Conservation (phyloP, 1,140 invertebrate genomes). For the Conopomorpha cramerella region DNA sequence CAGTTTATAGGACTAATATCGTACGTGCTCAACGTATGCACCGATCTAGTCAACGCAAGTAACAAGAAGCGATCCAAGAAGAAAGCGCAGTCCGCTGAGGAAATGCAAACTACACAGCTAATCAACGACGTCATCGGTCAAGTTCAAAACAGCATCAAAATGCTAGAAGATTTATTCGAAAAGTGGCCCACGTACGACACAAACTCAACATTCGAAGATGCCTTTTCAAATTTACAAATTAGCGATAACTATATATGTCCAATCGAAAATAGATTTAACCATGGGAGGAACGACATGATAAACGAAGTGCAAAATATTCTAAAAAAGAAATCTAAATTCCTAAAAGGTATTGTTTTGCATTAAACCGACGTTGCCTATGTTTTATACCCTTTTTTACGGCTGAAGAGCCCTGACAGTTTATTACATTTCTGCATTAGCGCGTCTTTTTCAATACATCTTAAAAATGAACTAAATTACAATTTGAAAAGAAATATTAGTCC, state of each 20-base stretch:
- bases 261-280: conserved; percentile 26
- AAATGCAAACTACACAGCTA: conserved; percentile 21
- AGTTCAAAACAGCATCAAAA: conserved; percentile 19
- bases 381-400: no score
- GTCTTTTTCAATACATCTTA: no score
- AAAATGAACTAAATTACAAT: no score
- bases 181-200: conserved; percentile 25
- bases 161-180: conserved; percentile 30
- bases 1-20: conserved; percentile 42
- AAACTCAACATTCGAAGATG: conserved; percentile 18
- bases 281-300: conserved; percentile 24
- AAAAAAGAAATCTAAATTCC: conserved; percentile 34
- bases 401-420: no score
- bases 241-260: conserved; percentile 20
- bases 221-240: conserved; percentile 18
- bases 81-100: conserved; percentile 36
- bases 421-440: no score
- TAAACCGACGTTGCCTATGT: no score
- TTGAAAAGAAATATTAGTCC: no score
- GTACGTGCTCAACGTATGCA: conserved; percentile 35
- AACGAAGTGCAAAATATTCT: conserved; percentile 31
- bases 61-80: conserved; percentile 37
- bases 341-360: no score
- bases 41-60: conserved; percentile 24
- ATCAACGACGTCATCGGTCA: conserved; percentile 31